Evolutionary conservation across 2,888 invertebrate species (phyloP), one percentile per base, ranked within the genome.

Genomic region (Arctia plantaginis): DNA sequence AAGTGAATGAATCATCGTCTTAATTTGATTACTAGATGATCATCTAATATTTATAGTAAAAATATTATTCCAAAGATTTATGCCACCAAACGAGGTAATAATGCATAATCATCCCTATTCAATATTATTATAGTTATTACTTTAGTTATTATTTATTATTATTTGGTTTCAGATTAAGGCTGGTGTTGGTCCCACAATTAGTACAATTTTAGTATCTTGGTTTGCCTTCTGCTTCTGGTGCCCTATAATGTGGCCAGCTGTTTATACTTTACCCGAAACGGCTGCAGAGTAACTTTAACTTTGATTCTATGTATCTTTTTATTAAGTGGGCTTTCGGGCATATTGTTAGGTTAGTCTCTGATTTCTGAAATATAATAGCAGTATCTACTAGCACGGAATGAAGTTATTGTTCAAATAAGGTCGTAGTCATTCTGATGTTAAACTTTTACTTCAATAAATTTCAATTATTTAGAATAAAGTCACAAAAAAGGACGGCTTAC

Each of bases 201-300:
- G 78, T 0, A 86, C 90, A 0, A 87, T 90, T 10, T 0, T 93
- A 0, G 27, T 93, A 71, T 85, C 90, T 0, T 94, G 92, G 93
- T 0, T 89, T 0, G 33, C 69, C 0, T 69, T 90, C 7, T 80
- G 75, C 4, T 82, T 88, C 4, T 94, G 86, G 77, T 92, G 91
- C 0, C 94, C 94, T 1, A 6, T 93, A 0, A 77, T 94, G 39
- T 94, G 94, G 94, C 87, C 90, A 0, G 89, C 86, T 62, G 65
- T 93, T 3, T 2, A 73, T 0, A 51, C 3, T 35, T 6, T 77
- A 13, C 85, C 83, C 15, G 73, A 68, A 0, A 82, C 83, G 85
- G 41, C 72, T 39, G 0, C 33, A 30, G 7, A 3, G 3, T 35
- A 35, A 4, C 3, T n/a, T 44, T 47, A 3, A 8, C 10, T 51